Evolutionary conservation across 2,113 vertebrate species (phyloP).

Genomic region (Rhadina sibilatrix): DNA sequence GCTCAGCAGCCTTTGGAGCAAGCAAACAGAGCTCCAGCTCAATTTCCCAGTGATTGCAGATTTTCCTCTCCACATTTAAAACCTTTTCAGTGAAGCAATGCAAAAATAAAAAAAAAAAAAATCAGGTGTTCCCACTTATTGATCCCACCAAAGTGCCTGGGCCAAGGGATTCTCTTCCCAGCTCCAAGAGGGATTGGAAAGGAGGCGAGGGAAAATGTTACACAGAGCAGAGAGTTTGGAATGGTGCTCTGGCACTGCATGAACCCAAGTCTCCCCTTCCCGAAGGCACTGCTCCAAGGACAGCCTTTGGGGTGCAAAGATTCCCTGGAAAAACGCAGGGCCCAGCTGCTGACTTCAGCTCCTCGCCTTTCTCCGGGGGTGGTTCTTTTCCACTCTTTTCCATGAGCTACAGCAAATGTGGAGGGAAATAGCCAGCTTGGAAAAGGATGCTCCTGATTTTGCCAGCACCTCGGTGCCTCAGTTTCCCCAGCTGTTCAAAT

Average conservation of each 20-base stretch:
- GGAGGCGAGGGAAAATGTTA: background rate
- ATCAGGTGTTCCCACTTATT: background rate
- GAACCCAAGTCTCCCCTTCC: background rate
- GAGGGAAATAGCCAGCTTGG: background rate
- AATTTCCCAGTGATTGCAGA: background rate
- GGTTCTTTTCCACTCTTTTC: background rate
- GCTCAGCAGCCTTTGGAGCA: background rate
- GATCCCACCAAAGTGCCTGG: background rate
- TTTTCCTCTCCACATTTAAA: background rate
- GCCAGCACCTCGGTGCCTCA: background rate
- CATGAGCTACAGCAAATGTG: background rate
- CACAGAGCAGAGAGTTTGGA: rapidly evolving
- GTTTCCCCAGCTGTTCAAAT: background rate
- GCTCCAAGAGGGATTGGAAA: background rate
- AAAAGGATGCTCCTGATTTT: background rate
- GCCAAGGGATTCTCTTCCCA: background rate
- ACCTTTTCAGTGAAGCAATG: background rate
- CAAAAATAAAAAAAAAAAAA: background rate
- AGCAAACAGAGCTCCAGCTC: background rate
- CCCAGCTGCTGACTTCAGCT: background rate
- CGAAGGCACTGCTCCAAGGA: background rate
- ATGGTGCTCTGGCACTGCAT: background rate
- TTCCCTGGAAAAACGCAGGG: background rate
- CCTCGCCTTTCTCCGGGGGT: rapidly evolving
- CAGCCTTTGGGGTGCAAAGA: slow-evolving; percentile 6